Evolutionary conservation across 2,888 invertebrate species (phyloP), one percentile per base, ranked within the genome.

Genomic region (Drosophila paranaensis): DNA sequence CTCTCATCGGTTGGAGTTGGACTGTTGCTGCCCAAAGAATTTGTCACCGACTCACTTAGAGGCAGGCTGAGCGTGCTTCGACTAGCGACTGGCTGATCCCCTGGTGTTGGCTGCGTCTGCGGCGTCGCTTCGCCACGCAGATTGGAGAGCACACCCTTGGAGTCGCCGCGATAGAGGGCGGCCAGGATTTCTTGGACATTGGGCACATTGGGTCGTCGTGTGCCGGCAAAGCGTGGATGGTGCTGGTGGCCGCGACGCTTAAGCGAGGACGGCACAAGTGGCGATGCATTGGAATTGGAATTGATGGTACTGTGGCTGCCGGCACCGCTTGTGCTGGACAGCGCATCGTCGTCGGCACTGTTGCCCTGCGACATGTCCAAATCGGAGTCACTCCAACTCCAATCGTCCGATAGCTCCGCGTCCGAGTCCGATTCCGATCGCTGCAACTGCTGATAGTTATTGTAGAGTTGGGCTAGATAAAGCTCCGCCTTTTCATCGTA

Each of bases 171-270:
- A 69, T 93, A 92, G 20, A 93, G 87, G 5, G 93, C 92, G n/a
- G 92, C 92, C 40, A 93, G 81, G 25, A 93, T 92, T 74, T 93
- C 93, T 61, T 91, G 92, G 13, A 93, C 92, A 66, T 91, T 91
- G 89, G 94, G 94, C 89, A 94, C 94, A 82, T 92, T 92, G 90
- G 94, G 94, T 66, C 93, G 92, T 72, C 95, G 94, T 83, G 94
- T 93, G 82, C 95, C 95, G 90, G 95, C 93, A 91, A 95, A 94
- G 76, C 95, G 95, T 91, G 95, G 96, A 93, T 96, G 96, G 93
- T 96, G 95, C 93, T 96, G 96, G 93, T 95, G 96, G 81, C 96
- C 96, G 93, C 95, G 94, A 92, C 95, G 95, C 93, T 91, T 93
- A 20, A 92, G 73, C 8, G 92, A 88, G 69, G 87, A 68, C 25